phyloP scores from a whole-genome alignment of 2,113 vertebrate species.

The Calidris pugnax region DNA sequence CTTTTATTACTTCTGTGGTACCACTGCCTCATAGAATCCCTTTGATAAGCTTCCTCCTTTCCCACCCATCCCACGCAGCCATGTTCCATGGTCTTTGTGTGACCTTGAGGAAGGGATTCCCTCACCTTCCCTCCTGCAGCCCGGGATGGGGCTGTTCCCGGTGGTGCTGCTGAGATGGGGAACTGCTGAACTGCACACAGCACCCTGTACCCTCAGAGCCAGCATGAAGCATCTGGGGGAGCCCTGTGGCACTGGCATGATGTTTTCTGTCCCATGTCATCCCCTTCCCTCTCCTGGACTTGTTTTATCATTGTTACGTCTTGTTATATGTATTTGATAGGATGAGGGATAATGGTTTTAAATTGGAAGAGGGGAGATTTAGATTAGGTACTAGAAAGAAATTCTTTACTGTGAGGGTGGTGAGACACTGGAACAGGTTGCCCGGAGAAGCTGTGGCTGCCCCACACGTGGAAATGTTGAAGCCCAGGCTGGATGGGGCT shows the following conservation, averaged over 20 bases:
- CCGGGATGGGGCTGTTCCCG: fast-evolving
- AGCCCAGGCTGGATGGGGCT: too few relatives aligned
- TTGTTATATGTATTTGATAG: too few relatives aligned
- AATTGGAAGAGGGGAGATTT: too few relatives aligned
- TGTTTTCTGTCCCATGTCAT: neutral
- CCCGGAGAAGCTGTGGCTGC: too few relatives aligned
- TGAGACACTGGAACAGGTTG: too few relatives aligned
- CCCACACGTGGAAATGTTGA: too few relatives aligned
- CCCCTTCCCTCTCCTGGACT: neutral
- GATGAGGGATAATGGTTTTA: too few relatives aligned
- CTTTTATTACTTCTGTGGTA: neutral
- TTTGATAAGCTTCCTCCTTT: neutral
- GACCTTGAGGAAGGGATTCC: neutral
- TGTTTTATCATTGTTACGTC: neutral
- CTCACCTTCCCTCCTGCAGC: neutral
- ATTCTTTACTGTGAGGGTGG: too few relatives aligned
- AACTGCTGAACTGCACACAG: neutral
- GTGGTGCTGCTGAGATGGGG: neutral
- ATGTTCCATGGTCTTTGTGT: fast-evolving
- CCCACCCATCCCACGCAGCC: neutral
- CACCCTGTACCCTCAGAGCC: fast-evolving
- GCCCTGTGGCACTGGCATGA: fast-evolving
- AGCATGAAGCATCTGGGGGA: neutral
- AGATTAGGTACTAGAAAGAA: too few relatives aligned
- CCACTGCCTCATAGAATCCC: neutral